Conservation (phyloP, 2,888 invertebrate species). For the Drosophila conformis region DNA sequence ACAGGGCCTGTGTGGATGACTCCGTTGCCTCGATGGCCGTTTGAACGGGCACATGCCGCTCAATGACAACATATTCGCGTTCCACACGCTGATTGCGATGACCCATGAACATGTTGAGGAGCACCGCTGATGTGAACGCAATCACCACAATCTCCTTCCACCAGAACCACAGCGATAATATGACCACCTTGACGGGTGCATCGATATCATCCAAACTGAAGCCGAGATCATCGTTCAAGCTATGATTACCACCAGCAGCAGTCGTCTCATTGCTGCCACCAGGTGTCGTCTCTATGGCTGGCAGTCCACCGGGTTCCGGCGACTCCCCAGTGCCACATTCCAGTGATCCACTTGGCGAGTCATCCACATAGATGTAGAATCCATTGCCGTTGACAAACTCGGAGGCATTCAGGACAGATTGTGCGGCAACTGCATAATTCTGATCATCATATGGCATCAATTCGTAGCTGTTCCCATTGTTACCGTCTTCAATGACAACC, state of each 20-base stretch:
- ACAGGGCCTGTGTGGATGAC: constrained; percentile 75
- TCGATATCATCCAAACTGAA: constrained; percentile 86
- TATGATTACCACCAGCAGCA: constrained; percentile 51
- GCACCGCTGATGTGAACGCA: constrained; percentile 89
- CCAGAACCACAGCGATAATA: constrained; percentile 92
- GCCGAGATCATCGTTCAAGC: constrained; percentile 71
- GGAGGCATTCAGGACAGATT: constrained; percentile 90
- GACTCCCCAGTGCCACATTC: constrained; percentile 9
- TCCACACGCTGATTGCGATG: constrained; percentile 83
- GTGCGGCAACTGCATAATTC: constrained; percentile 87
- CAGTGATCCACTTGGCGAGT: constrained; percentile 19
- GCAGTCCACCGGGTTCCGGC: constrained; percentile 19
- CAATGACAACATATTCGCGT: constrained; percentile 84
- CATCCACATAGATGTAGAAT: constrained; percentile 89
- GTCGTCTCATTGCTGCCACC: constrained; percentile 37
- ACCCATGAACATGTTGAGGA: constrained; percentile 89
- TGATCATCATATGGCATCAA: constrained; percentile 83
- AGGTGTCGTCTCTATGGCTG: constrained; percentile 46
- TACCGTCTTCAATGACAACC: constrained; percentile 34
- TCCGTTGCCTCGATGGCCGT: constrained; percentile 84
- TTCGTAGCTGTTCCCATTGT: constrained; percentile 51
- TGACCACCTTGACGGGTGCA: constrained; percentile 89
- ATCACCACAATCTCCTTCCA: constrained; percentile 93
- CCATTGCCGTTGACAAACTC: constrained; percentile 92
- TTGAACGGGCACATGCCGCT: constrained; percentile 84